Conservation (phyloP, 2,797 vertebrate genomes). For the Oryzias sinensis region DNA sequence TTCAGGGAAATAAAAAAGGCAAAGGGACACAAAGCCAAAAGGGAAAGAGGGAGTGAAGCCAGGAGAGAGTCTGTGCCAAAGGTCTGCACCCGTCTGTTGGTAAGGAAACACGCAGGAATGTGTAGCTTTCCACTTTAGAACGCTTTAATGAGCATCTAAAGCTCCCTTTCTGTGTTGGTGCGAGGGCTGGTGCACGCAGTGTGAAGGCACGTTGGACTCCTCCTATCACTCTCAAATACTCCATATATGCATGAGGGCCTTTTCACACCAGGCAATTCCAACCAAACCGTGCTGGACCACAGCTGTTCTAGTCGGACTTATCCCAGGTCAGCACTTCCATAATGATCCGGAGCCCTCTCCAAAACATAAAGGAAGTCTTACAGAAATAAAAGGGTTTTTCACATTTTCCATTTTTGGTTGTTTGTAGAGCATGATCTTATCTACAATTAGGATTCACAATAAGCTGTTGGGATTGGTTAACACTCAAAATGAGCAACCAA, state of each 20-base stretch:
- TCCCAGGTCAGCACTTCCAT: too few species aligned
- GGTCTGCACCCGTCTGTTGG: constrained; percentile 73
- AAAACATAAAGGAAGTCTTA: too few species aligned
- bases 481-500: too few species aligned
- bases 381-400: too few species aligned
- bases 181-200: constrained; percentile 15
- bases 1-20: constrained; percentile 22
- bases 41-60: constrained; percentile 38
- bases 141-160: constrained; percentile 76
- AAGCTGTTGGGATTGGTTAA: too few species aligned
- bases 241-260: neutral
- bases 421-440: too few species aligned
- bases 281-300: neutral
- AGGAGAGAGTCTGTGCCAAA: constrained; percentile 65
- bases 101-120: constrained; percentile 78
- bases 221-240: constrained; percentile 16
- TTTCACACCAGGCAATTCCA: neutral
- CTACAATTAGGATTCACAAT: too few species aligned
- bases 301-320: neutral
- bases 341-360: too few species aligned
- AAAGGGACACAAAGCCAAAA: constrained; percentile 21
- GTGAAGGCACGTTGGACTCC: constrained; percentile 16
- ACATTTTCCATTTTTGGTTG: too few species aligned
- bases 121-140: constrained; percentile 75
- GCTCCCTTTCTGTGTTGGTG: constrained; percentile 48